Evolutionary conservation across 2,888 invertebrate species (phyloP), one percentile per base, ranked within the genome.

Genomic region (Caenorhabditis sp.): DNA sequence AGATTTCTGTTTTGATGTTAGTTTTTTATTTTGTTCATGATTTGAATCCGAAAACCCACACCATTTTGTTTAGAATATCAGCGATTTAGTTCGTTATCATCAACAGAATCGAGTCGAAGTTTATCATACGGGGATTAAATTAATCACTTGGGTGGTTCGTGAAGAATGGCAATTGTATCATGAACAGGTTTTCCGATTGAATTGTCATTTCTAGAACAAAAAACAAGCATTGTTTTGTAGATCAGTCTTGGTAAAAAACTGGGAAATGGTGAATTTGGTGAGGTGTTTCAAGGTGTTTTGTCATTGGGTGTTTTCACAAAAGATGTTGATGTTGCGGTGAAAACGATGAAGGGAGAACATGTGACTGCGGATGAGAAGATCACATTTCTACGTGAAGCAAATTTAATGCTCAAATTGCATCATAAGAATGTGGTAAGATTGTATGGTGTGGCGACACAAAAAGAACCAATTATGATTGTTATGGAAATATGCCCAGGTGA

Each of bases 401-500:
- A 82, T 59, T 71, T 82, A 54, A 82, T 82, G 83, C 60, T 80
- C 53, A 81, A 75, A 58, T 68, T 83, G 57, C 74, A 77, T 24
- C 83, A 83, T 58, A 68, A 77, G 57, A 66, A 82, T 55, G 77
- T 83, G 23, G 73, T 81, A 19, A 71, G 76, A 19, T 65, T 83
- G 24, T 79, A 76, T 62, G 83, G 83, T 4, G 80, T 83, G 14
- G 80, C 81, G 24, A 76, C 81, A 4, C 80, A 78, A 60, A 77
- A 74, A 53, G 70, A 81, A 50, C 83, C 83, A 57, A 81, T 83
- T 14, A 81, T 83, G 80, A 83, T 83, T 43, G 81, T 81, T 24
- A 83, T 83, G 83, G 83, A 81, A 50, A 31, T 77, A 49, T 80
- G 78, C 10, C 53, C 73, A 0, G 81, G 77, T 31, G 12, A 57